Evolutionary conservation across 2,113 vertebrate species (phyloP), one percentile per base, ranked within the genome.

Genomic region (Struthio camelus): DNA sequence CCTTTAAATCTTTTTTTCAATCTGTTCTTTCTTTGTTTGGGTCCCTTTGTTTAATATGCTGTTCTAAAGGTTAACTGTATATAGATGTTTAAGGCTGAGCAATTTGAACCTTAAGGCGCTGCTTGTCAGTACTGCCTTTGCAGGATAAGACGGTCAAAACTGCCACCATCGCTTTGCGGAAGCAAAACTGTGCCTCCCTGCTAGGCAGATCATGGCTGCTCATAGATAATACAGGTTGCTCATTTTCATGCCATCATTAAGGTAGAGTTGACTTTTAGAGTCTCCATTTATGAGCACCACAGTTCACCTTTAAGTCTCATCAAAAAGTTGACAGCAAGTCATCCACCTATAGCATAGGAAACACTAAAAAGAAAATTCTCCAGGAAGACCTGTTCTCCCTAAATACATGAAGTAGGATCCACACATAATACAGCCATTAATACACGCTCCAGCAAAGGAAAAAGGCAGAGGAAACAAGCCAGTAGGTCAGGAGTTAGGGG

Each of bases 11-110:
- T 84, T 85, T 94, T 56, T 42, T 87, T 73, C 90, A 90, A 85
- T 61, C 62, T 24, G 23, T 44, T 85, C 75, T 89, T 91, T 94
- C 78, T 91, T 94, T 94, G 71, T 93, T 89, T 76, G 82, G 6
- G 7, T 20, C 23, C 30, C 46, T 50, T 46, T n/a, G 44, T 70
- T 85, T 85, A 80, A 88, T 78, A 53, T 80, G 40, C 73, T 95
- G 61, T 95, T 89, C 82, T 93, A 83, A 94, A 97, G 90, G 79
- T 96, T 95, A 94, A 91, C 67, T 38, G 17, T 15, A 32, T 93
- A 87, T 9, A 38, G 85, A 87, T 85, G 76, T 95, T 94, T 80
- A 92, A 90, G 67, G 90, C 78, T 91, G 79, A 94, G 71, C 64
- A 93, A 94, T 0, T 2, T 85, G 85, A 93, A 42, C 44, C 16